phyloP scores from a whole-genome alignment of 1,140 invertebrate genomes.

The Polyergus mexicanus region DNA sequence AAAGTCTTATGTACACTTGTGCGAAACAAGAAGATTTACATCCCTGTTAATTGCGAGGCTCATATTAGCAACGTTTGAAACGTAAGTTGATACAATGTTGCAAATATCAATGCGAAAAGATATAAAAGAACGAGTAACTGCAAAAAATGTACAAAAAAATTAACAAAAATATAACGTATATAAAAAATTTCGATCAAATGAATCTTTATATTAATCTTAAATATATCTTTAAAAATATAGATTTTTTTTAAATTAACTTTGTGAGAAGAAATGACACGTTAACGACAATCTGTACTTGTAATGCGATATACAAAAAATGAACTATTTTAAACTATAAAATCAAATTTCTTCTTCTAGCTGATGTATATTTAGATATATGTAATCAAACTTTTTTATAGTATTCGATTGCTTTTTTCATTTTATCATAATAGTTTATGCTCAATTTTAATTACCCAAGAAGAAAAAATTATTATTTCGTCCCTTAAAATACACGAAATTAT shows the following conservation, averaged over 20 bases:
- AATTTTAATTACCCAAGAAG: conserved; percentile 6
- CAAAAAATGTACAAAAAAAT: background rate
- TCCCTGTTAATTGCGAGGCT: background rate
- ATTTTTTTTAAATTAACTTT: no score
- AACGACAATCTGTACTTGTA: background rate
- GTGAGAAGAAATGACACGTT: background rate
- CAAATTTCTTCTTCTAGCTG: background rate
- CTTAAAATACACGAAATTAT: conserved; percentile 5
- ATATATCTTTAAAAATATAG: no score
- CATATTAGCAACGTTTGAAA: background rate
- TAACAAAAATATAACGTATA: background rate
- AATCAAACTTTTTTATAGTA: background rate
- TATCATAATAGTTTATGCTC: background rate
- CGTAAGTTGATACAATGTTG: background rate
- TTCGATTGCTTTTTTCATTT: background rate
- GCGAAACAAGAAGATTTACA: conserved; percentile 16
- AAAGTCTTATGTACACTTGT: background rate
- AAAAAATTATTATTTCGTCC: background rate
- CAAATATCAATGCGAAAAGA: background rate
- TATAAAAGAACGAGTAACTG: background rate
- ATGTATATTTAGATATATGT: background rate
- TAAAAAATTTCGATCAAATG: conserved; percentile 4
- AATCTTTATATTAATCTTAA: no score
- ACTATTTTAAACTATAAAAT: background rate
- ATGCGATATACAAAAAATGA: background rate